phyloP scores from a whole-genome alignment of 1,140 invertebrate species.

The Gryon sp. region DNA sequence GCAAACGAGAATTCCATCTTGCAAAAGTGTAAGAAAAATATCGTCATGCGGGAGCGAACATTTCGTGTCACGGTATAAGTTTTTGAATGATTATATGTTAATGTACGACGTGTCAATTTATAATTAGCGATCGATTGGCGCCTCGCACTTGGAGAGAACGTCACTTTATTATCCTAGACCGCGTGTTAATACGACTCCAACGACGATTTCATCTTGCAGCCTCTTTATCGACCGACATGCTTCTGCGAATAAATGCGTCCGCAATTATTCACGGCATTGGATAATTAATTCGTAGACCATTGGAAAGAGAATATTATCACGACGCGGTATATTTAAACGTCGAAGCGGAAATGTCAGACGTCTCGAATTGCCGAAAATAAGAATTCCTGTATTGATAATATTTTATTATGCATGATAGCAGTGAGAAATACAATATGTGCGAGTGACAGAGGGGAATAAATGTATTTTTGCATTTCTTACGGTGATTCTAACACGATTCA shows the following conservation, averaged over 20 bases:
- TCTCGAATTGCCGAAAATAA: conserved; percentile 46
- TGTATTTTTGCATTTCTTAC: too few species aligned
- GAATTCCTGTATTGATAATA: conserved; percentile 41
- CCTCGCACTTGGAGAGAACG: conserved; percentile 9
- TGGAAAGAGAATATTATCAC: conserved; percentile 60
- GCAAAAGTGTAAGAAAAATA: too few species aligned
- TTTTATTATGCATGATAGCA: conserved; percentile 33
- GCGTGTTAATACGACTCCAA: conserved; percentile 45
- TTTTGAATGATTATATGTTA: conserved; percentile 18
- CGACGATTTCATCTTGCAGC: conserved; percentile 58
- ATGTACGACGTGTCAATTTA: conserved; percentile 25
- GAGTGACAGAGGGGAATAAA: too few species aligned
- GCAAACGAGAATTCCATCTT: too few species aligned
- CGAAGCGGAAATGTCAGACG: conserved; percentile 61
- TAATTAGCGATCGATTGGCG: conserved; percentile 49
- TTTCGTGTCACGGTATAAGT: background rate
- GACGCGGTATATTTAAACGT: conserved; percentile 61
- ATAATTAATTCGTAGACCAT: conserved; percentile 64
- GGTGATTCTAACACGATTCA: too few species aligned
- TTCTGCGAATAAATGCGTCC: conserved; percentile 60
- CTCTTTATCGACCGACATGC: conserved; percentile 62
- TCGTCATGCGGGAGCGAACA: too few species aligned
- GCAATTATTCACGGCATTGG: conserved; percentile 62
- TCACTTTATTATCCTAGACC: conserved; percentile 59
- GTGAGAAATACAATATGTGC: too few species aligned